phyloP scores from a whole-genome alignment of 2,797 vertebrate species.

The Momotus momota region DNA sequence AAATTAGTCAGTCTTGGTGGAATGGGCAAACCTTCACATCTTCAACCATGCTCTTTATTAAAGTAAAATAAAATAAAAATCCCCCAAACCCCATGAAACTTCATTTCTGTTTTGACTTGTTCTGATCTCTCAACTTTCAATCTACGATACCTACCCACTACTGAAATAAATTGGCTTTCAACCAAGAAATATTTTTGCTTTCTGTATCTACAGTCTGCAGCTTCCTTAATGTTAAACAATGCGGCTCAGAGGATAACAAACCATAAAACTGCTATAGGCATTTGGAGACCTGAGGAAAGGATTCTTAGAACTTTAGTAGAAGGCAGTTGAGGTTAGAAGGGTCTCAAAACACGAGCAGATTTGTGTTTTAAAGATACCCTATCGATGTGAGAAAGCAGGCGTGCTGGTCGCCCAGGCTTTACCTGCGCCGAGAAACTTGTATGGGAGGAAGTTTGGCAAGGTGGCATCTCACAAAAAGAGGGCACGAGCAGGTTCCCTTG shows the following conservation, averaged over 20 bases:
- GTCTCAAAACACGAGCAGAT: neutral
- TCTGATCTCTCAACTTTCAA: neutral
- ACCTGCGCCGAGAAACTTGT: neutral
- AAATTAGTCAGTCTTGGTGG: neutral
- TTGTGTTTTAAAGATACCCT: neutral
- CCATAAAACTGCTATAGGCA: neutral
- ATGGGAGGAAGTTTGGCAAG: neutral
- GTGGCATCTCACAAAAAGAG: neutral
- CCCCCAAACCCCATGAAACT: neutral
- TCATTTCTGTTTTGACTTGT: neutral
- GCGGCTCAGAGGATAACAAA: neutral
- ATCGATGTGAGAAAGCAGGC: neutral
- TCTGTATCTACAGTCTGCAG: neutral
- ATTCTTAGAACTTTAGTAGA: neutral
- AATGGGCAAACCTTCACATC: neutral
- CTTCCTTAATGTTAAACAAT: neutral
- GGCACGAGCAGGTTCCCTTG: neutral
- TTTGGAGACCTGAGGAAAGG: neutral
- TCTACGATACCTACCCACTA: neutral
- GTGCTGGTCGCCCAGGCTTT: neutral
- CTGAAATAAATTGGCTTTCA: neutral
- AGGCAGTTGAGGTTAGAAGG: neutral
- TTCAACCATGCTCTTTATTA: neutral
- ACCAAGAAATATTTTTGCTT: neutral
- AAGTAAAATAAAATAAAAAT: too few species aligned